A percentile compares a stretch with the other conserved stretches of the same genome.
Evolutionary conservation across 37 sponge, comb jelly and placozoan species (phyloP).

Genomic region (Eunapius fragilis): DNA sequence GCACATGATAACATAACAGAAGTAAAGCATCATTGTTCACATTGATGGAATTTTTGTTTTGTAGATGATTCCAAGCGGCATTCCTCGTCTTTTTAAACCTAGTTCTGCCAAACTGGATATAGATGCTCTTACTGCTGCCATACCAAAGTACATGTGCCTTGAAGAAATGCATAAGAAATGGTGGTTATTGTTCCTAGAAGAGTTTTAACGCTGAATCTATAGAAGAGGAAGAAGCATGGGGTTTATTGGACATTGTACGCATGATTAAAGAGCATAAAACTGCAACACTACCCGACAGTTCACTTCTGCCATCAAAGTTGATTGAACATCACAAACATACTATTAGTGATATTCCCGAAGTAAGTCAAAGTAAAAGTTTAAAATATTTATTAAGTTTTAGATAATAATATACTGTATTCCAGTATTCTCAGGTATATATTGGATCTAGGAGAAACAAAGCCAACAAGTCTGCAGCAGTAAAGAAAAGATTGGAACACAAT

Average conservation of each 20-base stretch:
- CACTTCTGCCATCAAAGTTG: neutral
- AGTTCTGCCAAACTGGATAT: neutral
- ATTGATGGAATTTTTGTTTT: no score
- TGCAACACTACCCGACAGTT: neutral
- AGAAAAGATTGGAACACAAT: no score
- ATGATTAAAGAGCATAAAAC: neutral
- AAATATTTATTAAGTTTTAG: no score
- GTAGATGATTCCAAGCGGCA: neutral
- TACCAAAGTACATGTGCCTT: neutral
- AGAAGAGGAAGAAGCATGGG: neutral
- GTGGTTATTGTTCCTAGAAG: neutral
- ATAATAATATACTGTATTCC: no score
- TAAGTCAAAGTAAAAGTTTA: no score
- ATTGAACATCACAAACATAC: neutral
- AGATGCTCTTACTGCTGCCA: neutral
- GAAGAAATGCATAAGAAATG: neutral
- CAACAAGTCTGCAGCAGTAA: no score
- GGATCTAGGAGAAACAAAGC: no score
- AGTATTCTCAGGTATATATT: no score
- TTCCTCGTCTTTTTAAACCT: neutral
- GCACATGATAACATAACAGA: no score
- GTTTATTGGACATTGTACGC: neutral
- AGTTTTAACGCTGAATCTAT: neutral
- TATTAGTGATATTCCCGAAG: neutral
- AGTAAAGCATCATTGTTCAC: no score